Evolutionary conservation across 2,113 vertebrate genomes (phyloP), one percentile per base, ranked within the genome.

Genomic region (Balaeniceps rex): DNA sequence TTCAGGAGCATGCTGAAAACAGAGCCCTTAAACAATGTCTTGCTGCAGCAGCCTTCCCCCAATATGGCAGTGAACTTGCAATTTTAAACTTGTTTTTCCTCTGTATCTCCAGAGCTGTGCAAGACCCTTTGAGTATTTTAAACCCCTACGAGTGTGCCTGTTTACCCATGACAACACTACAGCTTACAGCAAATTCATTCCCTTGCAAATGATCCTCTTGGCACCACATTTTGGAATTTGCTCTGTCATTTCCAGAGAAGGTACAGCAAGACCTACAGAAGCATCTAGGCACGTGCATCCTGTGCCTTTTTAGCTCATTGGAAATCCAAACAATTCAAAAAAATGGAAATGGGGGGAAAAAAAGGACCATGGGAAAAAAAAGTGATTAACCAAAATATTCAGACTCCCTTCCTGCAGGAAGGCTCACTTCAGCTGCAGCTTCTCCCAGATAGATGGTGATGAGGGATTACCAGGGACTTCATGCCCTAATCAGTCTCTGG

Each of bases 21-120:
- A 80, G 87, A 93, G 78, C 70, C 58, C 52, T 96, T 94, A 94
- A 94, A 95, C 93, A 96, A 89, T 23, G 71, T 42, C 68, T 72
- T 83, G 84, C 95, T 91, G 94, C 82, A 86, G 89, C 70, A 95
- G 82, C 64, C 75, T 89, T 85, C 38, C 42, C 31, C 31, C 66
- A 66, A 2, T 1, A 68, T 77, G 81, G 66, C 83, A 95, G 77
- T 70, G 70, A 96, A 81, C 91, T 84, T 87, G 83, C 83, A 93
- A 68, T 91, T 96, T 93, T 71, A 63, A 86, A 91, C 42, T 66
- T 64, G n/a, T 87, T 95, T 93, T 88, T 57, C 49, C 78, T 83
- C 60, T 63, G 4, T 19, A 65, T 90, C 87, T 95, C 91, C 5
- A 13, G 71, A 85, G 78, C 75, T 83, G 84, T 40, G 82, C 63